These are phyloP conservation scores for Argya squamiceps DNA, from an alignment of 2,797 vertebrate species.

Conservation along the genomic window DNA sequence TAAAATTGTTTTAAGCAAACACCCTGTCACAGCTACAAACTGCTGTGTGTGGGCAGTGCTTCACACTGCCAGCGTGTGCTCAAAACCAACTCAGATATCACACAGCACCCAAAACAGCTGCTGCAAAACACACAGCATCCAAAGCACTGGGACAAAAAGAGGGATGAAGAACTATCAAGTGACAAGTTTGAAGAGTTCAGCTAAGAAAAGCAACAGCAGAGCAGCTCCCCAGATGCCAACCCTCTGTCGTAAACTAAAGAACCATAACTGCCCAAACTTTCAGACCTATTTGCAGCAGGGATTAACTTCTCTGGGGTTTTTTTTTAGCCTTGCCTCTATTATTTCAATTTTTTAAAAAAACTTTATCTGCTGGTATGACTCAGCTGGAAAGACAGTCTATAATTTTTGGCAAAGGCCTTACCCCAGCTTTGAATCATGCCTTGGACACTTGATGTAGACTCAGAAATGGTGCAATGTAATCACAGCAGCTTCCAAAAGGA, in stretches of 20 bases:
- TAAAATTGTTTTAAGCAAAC: background rate
- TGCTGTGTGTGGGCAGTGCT: background rate
- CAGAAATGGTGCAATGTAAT: background rate
- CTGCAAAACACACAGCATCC: background rate
- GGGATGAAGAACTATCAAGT: background rate
- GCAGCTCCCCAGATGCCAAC: background rate
- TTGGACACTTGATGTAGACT: background rate
- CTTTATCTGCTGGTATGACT: conserved; percentile 24
- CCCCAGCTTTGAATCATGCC: background rate
- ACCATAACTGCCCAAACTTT: background rate
- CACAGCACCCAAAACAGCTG: background rate
- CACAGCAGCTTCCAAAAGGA: background rate
- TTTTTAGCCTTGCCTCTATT: background rate
- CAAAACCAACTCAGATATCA: background rate
- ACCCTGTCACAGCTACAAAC: background rate
- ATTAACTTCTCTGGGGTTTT: background rate
- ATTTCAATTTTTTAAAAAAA: background rate
- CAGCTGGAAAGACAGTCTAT: conserved; percentile 41
- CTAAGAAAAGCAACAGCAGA: conserved; percentile 14
- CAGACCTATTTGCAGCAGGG: background rate
- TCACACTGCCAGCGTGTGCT: background rate
- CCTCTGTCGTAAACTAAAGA: background rate
- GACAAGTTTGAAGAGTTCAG: background rate
- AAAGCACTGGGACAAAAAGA: background rate
- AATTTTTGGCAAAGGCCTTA: conserved; percentile 1